Percentiles rank a stretch among this genome's conserved stretches.
Evolutionary conservation across 2,797 vertebrate genomes (phyloP).

Genomic region (Neomorphus geoffroyi): DNA sequence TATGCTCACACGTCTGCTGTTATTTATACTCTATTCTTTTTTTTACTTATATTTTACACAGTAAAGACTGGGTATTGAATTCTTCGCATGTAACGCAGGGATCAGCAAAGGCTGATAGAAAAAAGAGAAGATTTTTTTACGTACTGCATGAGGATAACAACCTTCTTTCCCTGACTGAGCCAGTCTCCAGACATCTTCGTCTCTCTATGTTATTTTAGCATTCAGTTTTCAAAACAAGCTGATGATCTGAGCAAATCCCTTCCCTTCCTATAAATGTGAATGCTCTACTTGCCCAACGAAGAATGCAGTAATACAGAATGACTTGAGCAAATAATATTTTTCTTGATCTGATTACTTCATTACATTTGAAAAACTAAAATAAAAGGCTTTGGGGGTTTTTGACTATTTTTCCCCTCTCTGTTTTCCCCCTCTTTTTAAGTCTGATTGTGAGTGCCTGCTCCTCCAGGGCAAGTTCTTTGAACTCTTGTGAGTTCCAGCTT

Average conservation of each 20-base stretch:
- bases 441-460: background rate
- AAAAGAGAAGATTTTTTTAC: background rate
- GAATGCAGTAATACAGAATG: background rate
- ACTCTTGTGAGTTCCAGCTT: background rate
- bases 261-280: background rate
- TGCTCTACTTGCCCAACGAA: background rate
- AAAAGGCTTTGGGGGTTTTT: rapidly evolving
- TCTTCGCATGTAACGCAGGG: background rate
- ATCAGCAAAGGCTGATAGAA: background rate
- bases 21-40: background rate
- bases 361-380: background rate
- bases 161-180: background rate
- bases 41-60: background rate
- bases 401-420: rapidly evolving
- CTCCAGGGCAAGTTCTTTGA: background rate
- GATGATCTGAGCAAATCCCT: background rate
- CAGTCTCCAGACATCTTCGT: rapidly evolving
- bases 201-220: background rate
- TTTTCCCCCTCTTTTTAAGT: background rate
- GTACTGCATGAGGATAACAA: background rate
- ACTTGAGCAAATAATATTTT: background rate
- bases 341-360: background rate
- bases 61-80: background rate
- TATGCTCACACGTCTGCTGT: background rate
- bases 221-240: background rate